Evolutionary conservation across 92 coral and sea anemone species (phyloP).

Genomic region (Paragorgia papillata): DNA sequence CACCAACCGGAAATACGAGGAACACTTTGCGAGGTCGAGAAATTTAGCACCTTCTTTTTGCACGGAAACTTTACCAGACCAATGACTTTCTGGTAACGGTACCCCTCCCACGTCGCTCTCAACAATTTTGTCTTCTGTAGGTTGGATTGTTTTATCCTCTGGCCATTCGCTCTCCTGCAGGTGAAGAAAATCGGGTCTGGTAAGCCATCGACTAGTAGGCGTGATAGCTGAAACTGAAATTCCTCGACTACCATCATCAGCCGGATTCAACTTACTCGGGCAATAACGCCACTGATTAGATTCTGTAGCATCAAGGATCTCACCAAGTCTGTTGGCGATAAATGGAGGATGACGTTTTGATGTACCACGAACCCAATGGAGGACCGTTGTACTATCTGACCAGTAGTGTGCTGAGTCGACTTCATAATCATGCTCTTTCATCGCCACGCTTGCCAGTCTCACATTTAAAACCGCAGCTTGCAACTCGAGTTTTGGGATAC

Average conservation of each 20-base stretch:
- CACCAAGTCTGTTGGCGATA: slow-evolving; percentile 51
- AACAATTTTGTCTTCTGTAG: neutral
- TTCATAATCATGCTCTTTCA: slow-evolving; percentile 47
- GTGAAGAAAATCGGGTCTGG: neutral
- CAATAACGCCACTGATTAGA: slow-evolving; percentile 45
- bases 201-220: slow-evolving; percentile 49
- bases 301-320: slow-evolving; percentile 45
- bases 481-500: too few relatives aligned
- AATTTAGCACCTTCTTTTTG: neutral
- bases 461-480: too few relatives aligned
- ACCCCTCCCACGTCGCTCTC: neutral
- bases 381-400: slow-evolving; percentile 59
- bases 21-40: slow-evolving; percentile 18
- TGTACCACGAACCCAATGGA: slow-evolving; percentile 41
- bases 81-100: neutral
- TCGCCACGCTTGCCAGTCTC: slow-evolving; percentile 30
- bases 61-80: neutral
- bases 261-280: slow-evolving; percentile 50
- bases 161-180: too few relatives aligned
- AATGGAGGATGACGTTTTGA: slow-evolving; percentile 45
- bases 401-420: slow-evolving; percentile 38
- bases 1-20: slow-evolving; percentile 25
- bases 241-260: slow-evolving; percentile 55
- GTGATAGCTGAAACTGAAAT: slow-evolving; percentile 31
- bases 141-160: neutral